Percentiles rank a stretch among this genome's conserved stretches.
Evolutionary conservation across 2,888 invertebrate species (phyloP).

Genomic region (Dolomedes plantarius): DNA sequence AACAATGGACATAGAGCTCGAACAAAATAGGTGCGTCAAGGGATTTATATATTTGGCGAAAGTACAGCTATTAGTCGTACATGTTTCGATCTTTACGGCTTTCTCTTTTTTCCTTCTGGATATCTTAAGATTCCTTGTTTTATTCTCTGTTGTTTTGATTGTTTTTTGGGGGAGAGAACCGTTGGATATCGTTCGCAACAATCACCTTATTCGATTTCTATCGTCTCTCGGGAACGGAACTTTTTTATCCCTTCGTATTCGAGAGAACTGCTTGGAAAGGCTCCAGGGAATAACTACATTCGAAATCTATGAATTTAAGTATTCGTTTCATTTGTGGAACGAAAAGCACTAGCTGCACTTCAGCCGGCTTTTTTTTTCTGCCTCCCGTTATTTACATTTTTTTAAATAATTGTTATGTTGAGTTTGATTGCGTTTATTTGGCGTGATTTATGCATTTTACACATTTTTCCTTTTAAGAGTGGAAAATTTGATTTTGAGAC

Average conservation of each 20-base stretch:
- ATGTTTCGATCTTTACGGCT: conserved; percentile 56
- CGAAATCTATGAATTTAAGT: conserved; percentile 56
- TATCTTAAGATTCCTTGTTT: conserved; percentile 48
- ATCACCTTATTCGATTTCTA: conserved; percentile 66
- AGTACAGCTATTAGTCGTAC: conserved; percentile 59
- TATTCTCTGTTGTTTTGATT: conserved; percentile 36
- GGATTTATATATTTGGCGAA: conserved; percentile 64
- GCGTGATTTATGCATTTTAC: not conserved
- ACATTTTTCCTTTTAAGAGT: too few species aligned
- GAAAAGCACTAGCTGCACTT: not conserved
- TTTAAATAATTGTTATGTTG: conserved; percentile 42
- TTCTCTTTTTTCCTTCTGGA: conserved; percentile 24
- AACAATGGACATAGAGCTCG: conserved; percentile 48
- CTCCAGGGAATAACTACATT: conserved; percentile 49
- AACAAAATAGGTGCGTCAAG: conserved; percentile 50
- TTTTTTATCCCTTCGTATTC: conserved; percentile 48
- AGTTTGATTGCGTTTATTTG: not conserved
- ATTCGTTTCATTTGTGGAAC: conserved; percentile 35
- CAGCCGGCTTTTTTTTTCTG: not conserved
- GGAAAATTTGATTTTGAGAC: too few species aligned
- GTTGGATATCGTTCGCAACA: conserved; percentile 56
- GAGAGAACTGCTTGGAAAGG: conserved; percentile 45
- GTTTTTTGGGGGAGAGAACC: conserved; percentile 26
- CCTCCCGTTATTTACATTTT: not conserved
- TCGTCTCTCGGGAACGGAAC: conserved; percentile 43